phyloP scores from a whole-genome alignment of 2,797 vertebrate species.

The Periophthalmus magnuspinnatus region DNA sequence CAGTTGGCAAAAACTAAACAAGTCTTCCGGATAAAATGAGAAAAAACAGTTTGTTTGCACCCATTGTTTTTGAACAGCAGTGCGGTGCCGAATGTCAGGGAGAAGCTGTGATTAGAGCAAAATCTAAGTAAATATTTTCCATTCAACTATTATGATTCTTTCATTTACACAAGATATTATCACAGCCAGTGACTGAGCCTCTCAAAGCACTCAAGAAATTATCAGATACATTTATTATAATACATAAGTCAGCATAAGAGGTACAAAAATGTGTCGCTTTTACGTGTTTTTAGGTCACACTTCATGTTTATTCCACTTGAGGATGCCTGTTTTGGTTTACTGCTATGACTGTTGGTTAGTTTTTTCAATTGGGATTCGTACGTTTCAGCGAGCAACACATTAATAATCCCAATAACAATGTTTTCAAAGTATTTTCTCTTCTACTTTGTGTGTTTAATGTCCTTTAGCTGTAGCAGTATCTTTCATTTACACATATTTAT shows the following conservation, averaged over 20 bases:
- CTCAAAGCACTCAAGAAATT: neutral
- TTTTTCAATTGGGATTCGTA: too few species aligned
- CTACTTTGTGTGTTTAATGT: neutral
- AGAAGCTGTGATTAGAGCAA: constrained; percentile 28
- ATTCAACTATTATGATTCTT: constrained; percentile 24
- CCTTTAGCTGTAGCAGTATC: neutral
- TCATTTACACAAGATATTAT: constrained; percentile 30
- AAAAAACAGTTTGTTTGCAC: constrained; percentile 16
- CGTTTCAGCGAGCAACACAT: too few species aligned
- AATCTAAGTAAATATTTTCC: constrained; percentile 25
- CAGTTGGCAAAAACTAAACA: constrained; percentile 3
- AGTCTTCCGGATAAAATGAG: neutral
- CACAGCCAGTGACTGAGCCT: constrained; percentile 28
- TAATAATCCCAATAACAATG: neutral
- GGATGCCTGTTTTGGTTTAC: too few species aligned
- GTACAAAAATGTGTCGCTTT: too few species aligned
- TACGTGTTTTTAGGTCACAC: too few species aligned
- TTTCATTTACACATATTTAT: neutral
- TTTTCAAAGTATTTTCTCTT: neutral
- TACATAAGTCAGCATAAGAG: neutral
- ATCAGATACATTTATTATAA: constrained; percentile 4
- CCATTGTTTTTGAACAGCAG: constrained; percentile 12
- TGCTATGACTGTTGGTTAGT: too few species aligned
- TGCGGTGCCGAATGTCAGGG: constrained; percentile 13
- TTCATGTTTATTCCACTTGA: too few species aligned